phyloP scores from a whole-genome alignment of 2,797 vertebrate genomes.

The Sebastes variabilis region DNA sequence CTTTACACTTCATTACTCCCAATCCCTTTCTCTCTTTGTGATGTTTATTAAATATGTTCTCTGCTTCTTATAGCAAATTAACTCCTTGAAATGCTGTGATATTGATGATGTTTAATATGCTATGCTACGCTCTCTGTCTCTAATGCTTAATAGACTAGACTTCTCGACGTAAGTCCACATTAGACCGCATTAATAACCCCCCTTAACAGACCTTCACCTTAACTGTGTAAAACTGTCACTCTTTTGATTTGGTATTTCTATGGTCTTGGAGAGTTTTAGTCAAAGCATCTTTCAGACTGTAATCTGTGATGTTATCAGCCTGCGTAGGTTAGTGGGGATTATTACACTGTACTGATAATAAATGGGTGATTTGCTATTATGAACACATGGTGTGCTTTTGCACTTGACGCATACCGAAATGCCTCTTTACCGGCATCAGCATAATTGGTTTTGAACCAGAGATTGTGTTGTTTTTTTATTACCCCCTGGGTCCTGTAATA shows the following conservation, averaged over 20 bases:
- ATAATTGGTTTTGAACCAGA: slow-evolving; percentile 17
- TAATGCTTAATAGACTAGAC: slow-evolving; percentile 79
- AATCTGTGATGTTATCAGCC: background rate
- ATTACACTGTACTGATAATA: background rate
- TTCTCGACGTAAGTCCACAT: slow-evolving; percentile 79
- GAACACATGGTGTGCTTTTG: background rate
- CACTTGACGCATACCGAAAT: background rate
- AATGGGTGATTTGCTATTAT: background rate
- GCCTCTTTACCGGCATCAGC: background rate
- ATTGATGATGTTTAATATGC: slow-evolving; percentile 73
- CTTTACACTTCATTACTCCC: slow-evolving; percentile 57
- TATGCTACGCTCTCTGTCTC: slow-evolving; percentile 78
- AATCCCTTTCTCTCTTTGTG: slow-evolving; percentile 47
- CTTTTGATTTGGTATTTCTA: slow-evolving; percentile 72
- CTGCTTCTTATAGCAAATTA: slow-evolving; percentile 60
- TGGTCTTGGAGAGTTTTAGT: slow-evolving; percentile 68
- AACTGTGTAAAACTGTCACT: slow-evolving; percentile 68
- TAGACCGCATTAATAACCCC: slow-evolving; percentile 62
- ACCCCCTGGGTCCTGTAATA: background rate
- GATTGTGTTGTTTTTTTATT: background rate
- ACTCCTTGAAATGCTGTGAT: slow-evolving; percentile 60
- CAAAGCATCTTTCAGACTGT: background rate
- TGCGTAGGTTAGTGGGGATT: background rate
- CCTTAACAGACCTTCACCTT: slow-evolving; percentile 66
- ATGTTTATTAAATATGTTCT: slow-evolving; percentile 62